Base-by-base conservation (phyloP, 2,113 vertebrate species). In the Suncus etruscus region DNA sequence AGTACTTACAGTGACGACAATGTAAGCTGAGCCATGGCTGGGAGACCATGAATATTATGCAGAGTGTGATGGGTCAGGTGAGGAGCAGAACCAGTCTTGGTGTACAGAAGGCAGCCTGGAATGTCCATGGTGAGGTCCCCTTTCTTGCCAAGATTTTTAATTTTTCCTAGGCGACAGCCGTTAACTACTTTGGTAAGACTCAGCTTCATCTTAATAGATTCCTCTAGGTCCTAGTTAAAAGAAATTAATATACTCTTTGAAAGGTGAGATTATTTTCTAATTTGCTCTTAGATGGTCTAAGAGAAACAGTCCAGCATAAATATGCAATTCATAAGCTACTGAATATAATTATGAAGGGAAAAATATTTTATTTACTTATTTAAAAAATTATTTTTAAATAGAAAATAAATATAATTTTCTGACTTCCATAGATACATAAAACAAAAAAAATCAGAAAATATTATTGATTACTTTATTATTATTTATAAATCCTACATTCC, bases 81-180 rank as follows among this genome's bases (percentile, higher is more conserved):
- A 0, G 99, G 99, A 18, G 98, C 98, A 0, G 98, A 97, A 31
- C 98, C 99, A 7, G 97, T 97, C 93, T 97, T 99, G 12, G 99
- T 99, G 96, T 99, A 99, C 29, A 99, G 97, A 70, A 99, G 95
- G 96, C 99, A 99, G 10, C 98, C 98, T 2, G 99, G 99, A 80
- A 99, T 95, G 25, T 99, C 97, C 91, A 99, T 69, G 1, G 96
- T 97, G 65, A 86, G 94, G 27, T 97, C 95, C 3, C 96, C 97
- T 14, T 95, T 96, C 94, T 95, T 97, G 50, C 98, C 98, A 58
- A 99, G 86, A n/a, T 96, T 98, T 84, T 54, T 97, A 95, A 99
- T 96, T 58, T 96, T 97, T 32, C 99, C 99, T 54, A 99, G 97
- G 31, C 99, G 98, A 94, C 97, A 97, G 51, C 97, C 98, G 90